These are phyloP conservation scores for Drosophila melanica DNA, from an alignment of 1,140 invertebrate genomes.

Conservation along the genomic window DNA sequence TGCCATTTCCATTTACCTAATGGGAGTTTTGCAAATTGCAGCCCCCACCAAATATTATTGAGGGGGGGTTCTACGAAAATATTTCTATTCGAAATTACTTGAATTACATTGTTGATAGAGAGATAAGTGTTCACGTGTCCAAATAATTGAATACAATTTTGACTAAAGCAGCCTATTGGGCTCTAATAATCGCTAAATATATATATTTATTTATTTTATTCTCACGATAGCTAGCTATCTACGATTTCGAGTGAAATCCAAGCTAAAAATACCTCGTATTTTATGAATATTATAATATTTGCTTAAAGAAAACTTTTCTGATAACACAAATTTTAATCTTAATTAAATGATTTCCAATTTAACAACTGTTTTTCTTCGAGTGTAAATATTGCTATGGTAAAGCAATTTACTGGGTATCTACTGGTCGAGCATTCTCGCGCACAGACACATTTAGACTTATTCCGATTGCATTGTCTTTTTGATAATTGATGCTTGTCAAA, in stretches of 20 bases:
- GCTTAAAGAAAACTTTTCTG: too few species aligned
- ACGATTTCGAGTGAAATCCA: not conserved
- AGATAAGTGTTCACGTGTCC: slow-evolving; percentile 1
- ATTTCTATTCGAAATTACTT: not conserved
- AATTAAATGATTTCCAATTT: too few species aligned
- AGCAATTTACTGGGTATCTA: not conserved
- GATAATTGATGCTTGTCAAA: not conserved
- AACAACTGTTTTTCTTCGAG: too few species aligned
- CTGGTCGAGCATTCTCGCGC: not conserved
- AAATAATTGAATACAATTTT: not conserved
- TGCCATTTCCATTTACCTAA: not conserved
- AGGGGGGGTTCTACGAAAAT: too few species aligned
- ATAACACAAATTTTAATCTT: too few species aligned
- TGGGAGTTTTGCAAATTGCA: not conserved
- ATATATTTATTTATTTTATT: slow-evolving; percentile 5
- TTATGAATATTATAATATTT: too few species aligned
- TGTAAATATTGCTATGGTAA: too few species aligned
- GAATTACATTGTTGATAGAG: not conserved
- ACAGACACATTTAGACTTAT: too few species aligned
- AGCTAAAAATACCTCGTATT: too few species aligned
- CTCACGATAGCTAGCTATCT: slow-evolving; percentile 1
- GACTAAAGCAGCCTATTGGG: not conserved
- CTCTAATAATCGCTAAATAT: slow-evolving; percentile 2
- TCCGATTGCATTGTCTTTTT: not conserved
- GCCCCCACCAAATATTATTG: not conserved